Evolutionary conservation across 2,888 invertebrate genomes (phyloP).

Genomic region (Tetanocera ferruginea): DNA sequence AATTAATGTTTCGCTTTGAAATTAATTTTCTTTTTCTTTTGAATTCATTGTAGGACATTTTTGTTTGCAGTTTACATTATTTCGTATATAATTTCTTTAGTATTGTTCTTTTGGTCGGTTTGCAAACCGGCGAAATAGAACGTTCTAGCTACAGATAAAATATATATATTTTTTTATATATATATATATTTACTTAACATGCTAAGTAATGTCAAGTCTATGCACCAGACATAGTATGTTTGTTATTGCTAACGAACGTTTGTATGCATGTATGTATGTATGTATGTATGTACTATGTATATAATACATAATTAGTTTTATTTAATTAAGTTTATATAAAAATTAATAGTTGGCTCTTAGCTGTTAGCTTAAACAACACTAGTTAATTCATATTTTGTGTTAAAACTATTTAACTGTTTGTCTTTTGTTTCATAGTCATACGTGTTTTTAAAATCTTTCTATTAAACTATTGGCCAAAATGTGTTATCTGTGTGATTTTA

Average conservation of each 20-base stretch:
- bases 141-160: conserved; percentile 6
- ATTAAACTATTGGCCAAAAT: not conserved
- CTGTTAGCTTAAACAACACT: conserved; percentile 30
- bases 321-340: conserved; percentile 18
- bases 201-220: conserved; percentile 15
- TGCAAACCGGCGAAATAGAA: not conserved
- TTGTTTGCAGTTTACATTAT: not conserved
- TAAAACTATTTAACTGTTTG: conserved; percentile 3
- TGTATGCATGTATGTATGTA: conserved; percentile 2
- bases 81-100: not conserved
- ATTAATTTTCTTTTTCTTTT: not conserved
- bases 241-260: not conserved
- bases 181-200: conserved; percentile 6
- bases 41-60: not conserved
- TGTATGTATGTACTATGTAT: conserved; percentile 27
- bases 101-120: too few relatives aligned
- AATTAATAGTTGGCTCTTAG: conserved; percentile 36
- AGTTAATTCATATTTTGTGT: conserved; percentile 5
- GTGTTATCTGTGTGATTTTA: not conserved
- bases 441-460: not conserved
- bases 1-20: not conserved
- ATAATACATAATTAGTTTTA: conserved; percentile 31
- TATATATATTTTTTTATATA: too few relatives aligned
- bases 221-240: not conserved
- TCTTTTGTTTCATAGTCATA: not conserved